These are phyloP conservation scores for Zygothrica quintamaculata DNA, from an alignment of 2,888 invertebrate species.

Conservation along the genomic window DNA sequence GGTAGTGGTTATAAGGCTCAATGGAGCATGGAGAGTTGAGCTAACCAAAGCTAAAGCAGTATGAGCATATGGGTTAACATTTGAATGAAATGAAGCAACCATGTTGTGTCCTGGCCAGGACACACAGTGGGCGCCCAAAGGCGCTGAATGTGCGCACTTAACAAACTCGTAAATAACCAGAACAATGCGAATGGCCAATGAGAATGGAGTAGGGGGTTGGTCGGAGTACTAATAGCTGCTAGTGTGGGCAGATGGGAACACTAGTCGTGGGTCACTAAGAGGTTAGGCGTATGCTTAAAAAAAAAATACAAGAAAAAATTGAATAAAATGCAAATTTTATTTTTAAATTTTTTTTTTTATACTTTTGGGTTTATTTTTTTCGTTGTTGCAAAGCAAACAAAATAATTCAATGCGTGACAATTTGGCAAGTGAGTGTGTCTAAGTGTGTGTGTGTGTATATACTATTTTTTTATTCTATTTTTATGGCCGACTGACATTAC, in stretches of 20 bases:
- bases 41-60: too few relatives aligned
- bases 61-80: slow-evolving; percentile 19
- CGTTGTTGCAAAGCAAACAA: slow-evolving; percentile 56
- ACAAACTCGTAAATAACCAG: slow-evolving; percentile 79
- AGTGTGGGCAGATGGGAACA: background rate
- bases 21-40: slow-evolving; percentile 59
- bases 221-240: background rate
- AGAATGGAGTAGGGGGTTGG: slow-evolving; percentile 20
- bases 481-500: slow-evolving; percentile 61
- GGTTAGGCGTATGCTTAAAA: slow-evolving; percentile 43
- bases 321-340: slow-evolving; percentile 83
- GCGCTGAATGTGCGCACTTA: slow-evolving; percentile 74
- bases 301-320: too few relatives aligned
- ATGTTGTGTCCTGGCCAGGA: slow-evolving; percentile 43
- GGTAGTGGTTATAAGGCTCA: slow-evolving; percentile 31
- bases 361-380: slow-evolving; percentile 32
- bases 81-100: slow-evolving; percentile 5
- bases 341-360: slow-evolving; percentile 44
- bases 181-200: slow-evolving; percentile 65
- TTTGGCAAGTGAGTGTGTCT: slow-evolving; percentile 52
- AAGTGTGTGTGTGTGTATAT: slow-evolving; percentile 31
- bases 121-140: slow-evolving; percentile 47
- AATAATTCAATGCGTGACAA: slow-evolving; percentile 80
- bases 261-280: background rate
- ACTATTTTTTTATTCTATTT: slow-evolving; percentile 51